These are phyloP conservation scores for Coluber constrictor DNA, from an alignment of 2,797 vertebrate species.

Conservation along the genomic window DNA sequence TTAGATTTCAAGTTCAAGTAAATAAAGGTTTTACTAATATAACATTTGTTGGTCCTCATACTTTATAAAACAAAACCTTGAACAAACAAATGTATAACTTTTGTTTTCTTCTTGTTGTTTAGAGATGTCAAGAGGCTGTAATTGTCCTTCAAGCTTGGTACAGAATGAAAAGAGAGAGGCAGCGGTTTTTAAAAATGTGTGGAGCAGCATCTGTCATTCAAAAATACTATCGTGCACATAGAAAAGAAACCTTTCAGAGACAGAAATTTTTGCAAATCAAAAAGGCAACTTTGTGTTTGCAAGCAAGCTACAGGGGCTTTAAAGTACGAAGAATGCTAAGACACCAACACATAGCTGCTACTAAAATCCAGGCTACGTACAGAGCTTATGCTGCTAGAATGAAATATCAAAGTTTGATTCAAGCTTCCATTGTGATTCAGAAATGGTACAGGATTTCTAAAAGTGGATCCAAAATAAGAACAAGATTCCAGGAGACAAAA, in stretches of 20 bases:
- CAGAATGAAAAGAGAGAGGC: constrained; percentile 72
- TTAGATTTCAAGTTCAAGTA: background rate
- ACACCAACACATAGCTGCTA: constrained; percentile 68
- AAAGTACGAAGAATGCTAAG: constrained; percentile 58
- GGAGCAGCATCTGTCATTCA: constrained; percentile 67
- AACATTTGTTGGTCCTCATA: background rate
- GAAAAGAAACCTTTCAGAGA: constrained; percentile 45
- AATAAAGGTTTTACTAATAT: background rate
- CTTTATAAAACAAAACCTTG: background rate
- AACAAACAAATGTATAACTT: background rate
- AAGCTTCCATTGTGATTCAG: constrained; percentile 77
- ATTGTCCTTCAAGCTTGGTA: constrained; percentile 85
- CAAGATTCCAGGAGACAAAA: constrained; percentile 68
- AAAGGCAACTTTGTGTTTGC: constrained; percentile 62
- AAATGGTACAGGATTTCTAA: constrained; percentile 75
- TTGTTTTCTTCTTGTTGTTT: constrained; percentile 62
- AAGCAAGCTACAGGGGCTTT: constrained; percentile 67
- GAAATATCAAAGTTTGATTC: constrained; percentile 58
- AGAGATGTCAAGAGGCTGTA: constrained; percentile 80
- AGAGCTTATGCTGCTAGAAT: constrained; percentile 69
- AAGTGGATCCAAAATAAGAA: constrained; percentile 55
- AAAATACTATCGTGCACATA: constrained; percentile 46
- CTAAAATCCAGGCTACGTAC: constrained; percentile 81
- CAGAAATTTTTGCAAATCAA: constrained; percentile 56
- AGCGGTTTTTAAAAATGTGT: constrained; percentile 61